These are phyloP conservation scores for Drosophila bipectinata DNA, from an alignment of 1,140 invertebrate species.

Conservation along the genomic window DNA sequence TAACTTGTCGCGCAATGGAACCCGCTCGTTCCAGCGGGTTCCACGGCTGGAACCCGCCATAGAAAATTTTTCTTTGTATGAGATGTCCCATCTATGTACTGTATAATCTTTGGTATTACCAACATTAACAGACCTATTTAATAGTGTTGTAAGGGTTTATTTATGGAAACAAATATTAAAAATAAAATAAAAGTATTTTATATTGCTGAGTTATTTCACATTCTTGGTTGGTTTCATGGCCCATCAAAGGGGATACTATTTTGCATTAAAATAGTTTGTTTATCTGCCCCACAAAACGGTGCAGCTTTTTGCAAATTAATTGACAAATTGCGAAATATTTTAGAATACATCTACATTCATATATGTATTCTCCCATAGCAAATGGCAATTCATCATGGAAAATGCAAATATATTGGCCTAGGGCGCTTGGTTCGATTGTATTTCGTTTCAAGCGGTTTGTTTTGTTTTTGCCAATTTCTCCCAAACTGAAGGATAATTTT, in stretches of 20 bases:
- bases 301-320: constrained; percentile 43
- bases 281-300: constrained; percentile 18
- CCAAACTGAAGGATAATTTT: constrained; percentile 17
- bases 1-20: no score
- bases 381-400: constrained; percentile 38
- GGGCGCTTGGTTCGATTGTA: constrained; percentile 33
- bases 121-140: no score
- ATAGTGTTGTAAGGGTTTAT: no score
- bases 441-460: constrained; percentile 23
- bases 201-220: no score
- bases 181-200: no score
- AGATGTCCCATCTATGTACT: no score
- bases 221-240: no score
- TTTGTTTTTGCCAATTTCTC: constrained; percentile 6
- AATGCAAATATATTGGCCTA: constrained; percentile 45
- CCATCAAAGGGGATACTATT: not conserved
- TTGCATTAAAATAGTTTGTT: not conserved
- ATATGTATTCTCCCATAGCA: constrained; percentile 3
- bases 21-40: no score
- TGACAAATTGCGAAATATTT: constrained; percentile 46
- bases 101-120: no score
- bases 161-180: no score
- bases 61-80: no score
- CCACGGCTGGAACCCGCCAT: no score
- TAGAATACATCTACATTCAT: constrained; percentile 21